phyloP scores from a whole-genome alignment of 2,797 vertebrate species.

The Enteromius anoplus region DNA sequence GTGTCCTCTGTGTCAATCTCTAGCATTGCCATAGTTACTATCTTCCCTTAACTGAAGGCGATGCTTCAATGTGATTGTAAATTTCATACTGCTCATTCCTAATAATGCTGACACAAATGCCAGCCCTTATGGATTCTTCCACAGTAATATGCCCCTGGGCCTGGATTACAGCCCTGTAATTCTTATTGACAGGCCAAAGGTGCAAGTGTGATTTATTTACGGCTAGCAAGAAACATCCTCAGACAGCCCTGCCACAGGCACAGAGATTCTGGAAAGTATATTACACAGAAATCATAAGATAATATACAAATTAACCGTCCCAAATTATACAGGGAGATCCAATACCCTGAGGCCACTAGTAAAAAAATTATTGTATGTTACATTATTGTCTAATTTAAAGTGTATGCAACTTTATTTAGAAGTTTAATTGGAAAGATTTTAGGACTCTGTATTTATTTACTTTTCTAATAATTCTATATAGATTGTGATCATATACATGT shows the following conservation, averaged over 20 bases:
- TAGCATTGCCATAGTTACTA: conserved; percentile 50
- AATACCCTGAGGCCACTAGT: not conserved
- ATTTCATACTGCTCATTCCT: conserved; percentile 49
- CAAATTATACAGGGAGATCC: not conserved
- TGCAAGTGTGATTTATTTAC: conserved; percentile 42
- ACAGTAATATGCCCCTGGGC: conserved; percentile 41
- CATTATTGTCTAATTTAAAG: not conserved
- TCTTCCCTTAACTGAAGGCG: conserved; percentile 21
- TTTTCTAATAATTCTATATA: too few species aligned
- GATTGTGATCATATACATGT: not conserved
- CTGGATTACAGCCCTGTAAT: conserved; percentile 50
- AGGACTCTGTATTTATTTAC: too few species aligned
- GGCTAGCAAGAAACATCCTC: conserved; percentile 20
- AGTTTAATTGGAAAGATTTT: not conserved
- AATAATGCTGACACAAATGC: conserved; percentile 58
- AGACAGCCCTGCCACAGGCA: conserved; percentile 20
- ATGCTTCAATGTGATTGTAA: conserved; percentile 34
- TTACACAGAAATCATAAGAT: not conserved
- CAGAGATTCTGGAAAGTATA: not conserved
- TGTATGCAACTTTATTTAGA: not conserved
- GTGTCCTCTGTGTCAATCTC: conserved; percentile 23
- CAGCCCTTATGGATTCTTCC: conserved; percentile 51
- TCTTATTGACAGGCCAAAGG: conserved; percentile 51
- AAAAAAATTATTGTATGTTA: not conserved
- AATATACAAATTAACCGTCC: not conserved